Evolutionary conservation across 1,140 invertebrate species (phyloP).

Genomic region (Pseudomyrmex pallidus): DNA sequence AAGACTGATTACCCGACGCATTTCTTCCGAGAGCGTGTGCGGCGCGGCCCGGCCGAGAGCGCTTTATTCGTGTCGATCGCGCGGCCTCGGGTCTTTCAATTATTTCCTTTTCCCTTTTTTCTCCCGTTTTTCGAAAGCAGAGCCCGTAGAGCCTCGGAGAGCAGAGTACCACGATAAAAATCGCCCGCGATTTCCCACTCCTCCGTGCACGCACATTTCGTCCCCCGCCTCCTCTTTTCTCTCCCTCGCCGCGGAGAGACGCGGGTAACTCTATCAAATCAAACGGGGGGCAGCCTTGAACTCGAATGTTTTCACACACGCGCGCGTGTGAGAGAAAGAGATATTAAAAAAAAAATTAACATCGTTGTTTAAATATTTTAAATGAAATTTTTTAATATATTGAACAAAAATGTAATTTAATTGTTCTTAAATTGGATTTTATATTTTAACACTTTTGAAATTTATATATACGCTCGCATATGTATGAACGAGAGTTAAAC

Average conservation of each 20-base stretch:
- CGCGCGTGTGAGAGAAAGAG: too few relatives aligned
- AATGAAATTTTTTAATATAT: too few relatives aligned
- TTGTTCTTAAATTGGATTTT: too few relatives aligned
- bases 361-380: too few relatives aligned
- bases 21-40: slow-evolving; percentile 45
- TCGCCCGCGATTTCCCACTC: background rate
- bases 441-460: too few relatives aligned
- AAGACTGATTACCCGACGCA: slow-evolving; percentile 59
- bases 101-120: slow-evolving; percentile 33
- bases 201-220: background rate
- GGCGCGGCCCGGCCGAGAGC: background rate
- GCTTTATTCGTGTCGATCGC: slow-evolving; percentile 57
- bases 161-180: slow-evolving; percentile 40
- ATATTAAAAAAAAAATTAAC: too few relatives aligned
- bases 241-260: background rate
- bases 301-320: background rate
- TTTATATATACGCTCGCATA: too few relatives aligned
- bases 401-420: too few relatives aligned
- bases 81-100: slow-evolving; percentile 54
- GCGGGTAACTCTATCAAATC: background rate
- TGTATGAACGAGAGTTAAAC: too few relatives aligned
- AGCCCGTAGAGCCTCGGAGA: background rate
- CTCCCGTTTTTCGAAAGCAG: slow-evolving; percentile 23
- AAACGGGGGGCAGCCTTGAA: background rate
- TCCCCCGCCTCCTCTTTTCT: background rate